Conservation (phyloP, 2,888 invertebrate genomes). For the Phalera bucephala region DNA sequence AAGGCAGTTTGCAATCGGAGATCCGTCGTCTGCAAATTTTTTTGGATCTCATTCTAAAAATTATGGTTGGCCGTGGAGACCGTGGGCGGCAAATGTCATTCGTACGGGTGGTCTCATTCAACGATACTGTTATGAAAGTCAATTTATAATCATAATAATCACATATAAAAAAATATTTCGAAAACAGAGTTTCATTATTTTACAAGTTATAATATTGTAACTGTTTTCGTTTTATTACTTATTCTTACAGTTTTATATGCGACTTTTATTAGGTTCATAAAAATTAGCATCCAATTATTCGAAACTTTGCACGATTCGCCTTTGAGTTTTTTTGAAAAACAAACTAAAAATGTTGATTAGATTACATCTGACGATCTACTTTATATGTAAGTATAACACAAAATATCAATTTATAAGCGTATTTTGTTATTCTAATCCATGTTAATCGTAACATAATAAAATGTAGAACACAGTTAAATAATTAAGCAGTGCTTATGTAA, state of each 20-base stretch:
- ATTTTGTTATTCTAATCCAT: too few relatives aligned
- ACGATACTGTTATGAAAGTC: not conserved
- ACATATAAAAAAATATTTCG: not conserved
- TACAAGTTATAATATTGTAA: not conserved
- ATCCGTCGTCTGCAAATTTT: not conserved
- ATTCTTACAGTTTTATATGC: not conserved
- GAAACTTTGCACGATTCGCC: not conserved
- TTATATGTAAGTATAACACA: too few relatives aligned
- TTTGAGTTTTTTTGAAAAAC: not conserved
- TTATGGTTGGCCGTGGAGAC: not conserved
- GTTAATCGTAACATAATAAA: too few relatives aligned
- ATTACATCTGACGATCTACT: too few relatives aligned
- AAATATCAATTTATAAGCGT: too few relatives aligned
- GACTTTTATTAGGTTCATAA: not conserved
- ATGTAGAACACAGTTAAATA: too few relatives aligned
- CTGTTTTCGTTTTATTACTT: not conserved
- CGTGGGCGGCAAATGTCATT: not conserved
- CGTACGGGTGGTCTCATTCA: not conserved
- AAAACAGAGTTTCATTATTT: not conserved
- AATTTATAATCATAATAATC: not conserved
- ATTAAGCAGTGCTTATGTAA: too few relatives aligned
- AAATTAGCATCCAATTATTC: too few relatives aligned
- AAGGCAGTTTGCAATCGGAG: conserved; percentile 13
- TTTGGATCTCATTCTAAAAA: not conserved
- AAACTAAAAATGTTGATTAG: too few relatives aligned